These are phyloP conservation scores for Austrofundulus limnaeus DNA, from an alignment of 2,113 vertebrate species.

Conservation along the genomic window DNA sequence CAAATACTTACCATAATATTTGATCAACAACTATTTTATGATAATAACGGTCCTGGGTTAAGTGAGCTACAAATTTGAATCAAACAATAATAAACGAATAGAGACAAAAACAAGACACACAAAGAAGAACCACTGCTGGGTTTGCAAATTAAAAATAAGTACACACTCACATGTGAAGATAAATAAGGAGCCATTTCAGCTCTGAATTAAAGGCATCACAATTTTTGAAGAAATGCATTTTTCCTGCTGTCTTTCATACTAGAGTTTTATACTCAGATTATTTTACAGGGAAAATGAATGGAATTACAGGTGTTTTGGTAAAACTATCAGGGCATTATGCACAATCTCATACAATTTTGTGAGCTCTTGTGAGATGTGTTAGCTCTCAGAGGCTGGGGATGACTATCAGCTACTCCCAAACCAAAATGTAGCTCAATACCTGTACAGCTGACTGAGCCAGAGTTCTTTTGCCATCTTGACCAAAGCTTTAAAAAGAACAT, in stretches of 20 bases:
- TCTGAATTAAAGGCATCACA: conserved; percentile 7
- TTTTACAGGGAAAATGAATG: too few species aligned
- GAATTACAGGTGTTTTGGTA: too few species aligned
- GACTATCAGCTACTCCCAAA: too few species aligned
- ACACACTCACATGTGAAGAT: conserved; percentile 20
- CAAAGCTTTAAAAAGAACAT: too few species aligned
- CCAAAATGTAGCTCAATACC: too few species aligned
- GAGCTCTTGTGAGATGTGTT: too few species aligned
- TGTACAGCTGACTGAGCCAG: too few species aligned
- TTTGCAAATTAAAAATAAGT: conserved; percentile 30
- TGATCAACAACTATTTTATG: neutral
- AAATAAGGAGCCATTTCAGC: conserved; percentile 11
- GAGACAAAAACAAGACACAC: conserved; percentile 16
- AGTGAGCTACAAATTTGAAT: neutral
- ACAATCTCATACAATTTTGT: too few species aligned
- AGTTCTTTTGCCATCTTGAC: too few species aligned
- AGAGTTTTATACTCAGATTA: neutral
- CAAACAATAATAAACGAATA: neutral
- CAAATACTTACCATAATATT: neutral
- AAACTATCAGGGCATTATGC: too few species aligned
- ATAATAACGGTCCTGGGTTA: neutral
- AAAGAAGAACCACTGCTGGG: conserved; percentile 16
- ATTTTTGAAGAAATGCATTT: neutral
- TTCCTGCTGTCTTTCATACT: neutral
- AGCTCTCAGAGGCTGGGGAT: too few species aligned